Evolutionary conservation across 2,888 invertebrate species (phyloP).

Genomic region (Drosophila leonis): DNA sequence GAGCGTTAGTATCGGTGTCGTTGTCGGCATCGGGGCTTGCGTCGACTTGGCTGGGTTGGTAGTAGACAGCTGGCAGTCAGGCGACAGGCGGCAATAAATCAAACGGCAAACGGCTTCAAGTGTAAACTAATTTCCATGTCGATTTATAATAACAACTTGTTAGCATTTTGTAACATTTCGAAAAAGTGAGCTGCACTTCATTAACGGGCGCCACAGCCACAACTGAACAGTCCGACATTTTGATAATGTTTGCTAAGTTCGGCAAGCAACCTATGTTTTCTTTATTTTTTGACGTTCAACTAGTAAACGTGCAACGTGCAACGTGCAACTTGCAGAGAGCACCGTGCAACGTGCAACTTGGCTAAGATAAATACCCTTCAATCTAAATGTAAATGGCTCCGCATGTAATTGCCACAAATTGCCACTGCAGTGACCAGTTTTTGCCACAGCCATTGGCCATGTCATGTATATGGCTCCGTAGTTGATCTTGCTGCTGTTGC

Average conservation of each 20-base stretch:
- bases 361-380: constrained; percentile 81
- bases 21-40: constrained; percentile 12
- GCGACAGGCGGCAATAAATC: constrained; percentile 82
- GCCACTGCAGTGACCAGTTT: constrained; percentile 82
- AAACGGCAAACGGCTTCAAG: constrained; percentile 80
- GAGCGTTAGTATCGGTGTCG: constrained; percentile 20
- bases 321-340: constrained; percentile 35
- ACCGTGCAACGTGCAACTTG: constrained; percentile 48
- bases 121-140: constrained; percentile 84
- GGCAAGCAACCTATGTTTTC: constrained; percentile 21
- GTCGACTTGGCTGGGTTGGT: constrained; percentile 50
- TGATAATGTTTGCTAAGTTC: constrained; percentile 57
- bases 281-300: constrained; percentile 21
- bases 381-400: constrained; percentile 83
- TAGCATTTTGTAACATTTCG: constrained; percentile 73
- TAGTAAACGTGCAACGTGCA: constrained; percentile 25
- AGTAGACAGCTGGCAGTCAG: constrained; percentile 79
- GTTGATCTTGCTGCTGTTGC: constrained; percentile 52
- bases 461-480: constrained; percentile 65
- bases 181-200: constrained; percentile 60
- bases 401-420: constrained; percentile 83
- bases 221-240: constrained; percentile 37
- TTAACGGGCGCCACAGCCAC: constrained; percentile 68
- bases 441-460: constrained; percentile 73
- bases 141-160: constrained; percentile 83